These are phyloP conservation scores for Otus scops DNA, from an alignment of 2,797 vertebrate genomes.

Conservation along the genomic window DNA sequence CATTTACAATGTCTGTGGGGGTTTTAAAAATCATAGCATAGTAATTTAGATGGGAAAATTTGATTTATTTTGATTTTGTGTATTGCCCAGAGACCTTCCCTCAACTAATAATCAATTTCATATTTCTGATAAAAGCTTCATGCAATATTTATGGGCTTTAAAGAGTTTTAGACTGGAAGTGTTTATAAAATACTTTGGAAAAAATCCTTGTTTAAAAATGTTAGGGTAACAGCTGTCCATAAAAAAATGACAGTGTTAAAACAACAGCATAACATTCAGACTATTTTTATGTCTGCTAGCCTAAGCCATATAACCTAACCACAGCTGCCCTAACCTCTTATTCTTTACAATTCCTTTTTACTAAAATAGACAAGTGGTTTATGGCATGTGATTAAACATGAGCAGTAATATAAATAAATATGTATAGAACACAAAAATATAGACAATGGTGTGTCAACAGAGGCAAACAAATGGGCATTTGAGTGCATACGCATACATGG, in stretches of 20 bases:
- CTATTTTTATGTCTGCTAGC: constrained; percentile 32
- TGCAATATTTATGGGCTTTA: neutral
- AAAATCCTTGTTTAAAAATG: neutral
- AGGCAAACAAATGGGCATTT: neutral
- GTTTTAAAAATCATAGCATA: neutral
- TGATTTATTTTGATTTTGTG: constrained; percentile 13
- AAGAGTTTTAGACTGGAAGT: neutral
- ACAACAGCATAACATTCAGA: neutral
- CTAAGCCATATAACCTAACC: constrained; percentile 45
- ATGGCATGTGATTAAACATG: constrained; percentile 49
- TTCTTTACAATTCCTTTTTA: neutral
- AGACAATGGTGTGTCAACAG: neutral
- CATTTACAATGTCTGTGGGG: neutral
- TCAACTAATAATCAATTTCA: neutral
- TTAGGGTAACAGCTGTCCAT: neutral
- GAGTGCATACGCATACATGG: neutral
- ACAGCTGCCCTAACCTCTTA: neutral
- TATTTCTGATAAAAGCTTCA: constrained; percentile 5
- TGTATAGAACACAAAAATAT: constrained; percentile 26
- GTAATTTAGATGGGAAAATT: neutral
- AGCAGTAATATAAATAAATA: constrained; percentile 18
- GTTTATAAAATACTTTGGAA: neutral
- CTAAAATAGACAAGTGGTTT: constrained; percentile 28
- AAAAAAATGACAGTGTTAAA: constrained; percentile 43
- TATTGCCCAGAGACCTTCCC: neutral